Evolutionary conservation across 2,797 vertebrate genomes (phyloP).

Genomic region (Cirrhinus molitorella): DNA sequence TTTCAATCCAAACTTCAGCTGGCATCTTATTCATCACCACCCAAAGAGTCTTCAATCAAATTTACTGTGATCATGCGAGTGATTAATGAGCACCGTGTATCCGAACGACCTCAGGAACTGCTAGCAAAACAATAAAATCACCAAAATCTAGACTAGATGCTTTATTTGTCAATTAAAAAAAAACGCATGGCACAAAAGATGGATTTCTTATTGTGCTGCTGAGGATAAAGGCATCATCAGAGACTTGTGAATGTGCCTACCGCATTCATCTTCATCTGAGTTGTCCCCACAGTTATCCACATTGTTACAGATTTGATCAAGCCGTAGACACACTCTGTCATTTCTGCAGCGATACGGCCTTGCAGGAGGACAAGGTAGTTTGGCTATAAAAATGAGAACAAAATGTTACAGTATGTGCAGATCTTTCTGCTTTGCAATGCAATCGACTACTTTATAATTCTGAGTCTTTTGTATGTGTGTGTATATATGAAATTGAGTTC

Average conservation of each 20-base stretch:
- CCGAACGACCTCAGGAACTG: background rate
- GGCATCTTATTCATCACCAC: constrained; percentile 10
- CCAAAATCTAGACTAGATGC: constrained; percentile 1
- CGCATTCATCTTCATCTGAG: constrained; percentile 94
- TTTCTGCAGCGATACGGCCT: constrained; percentile 92
- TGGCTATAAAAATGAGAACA: constrained; percentile 74
- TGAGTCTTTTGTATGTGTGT: no score
- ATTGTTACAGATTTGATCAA: constrained; percentile 91
- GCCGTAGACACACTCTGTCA: constrained; percentile 90
- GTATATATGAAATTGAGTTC: no score
- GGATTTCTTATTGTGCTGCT: constrained; percentile 31
- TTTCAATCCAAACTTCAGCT: constrained; percentile 14
- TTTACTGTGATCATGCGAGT: constrained; percentile 3
- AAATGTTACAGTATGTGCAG: constrained; percentile 5
- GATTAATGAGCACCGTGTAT: constrained; percentile 25
- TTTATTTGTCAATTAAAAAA: constrained; percentile 30
- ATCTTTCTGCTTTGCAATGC: background rate
- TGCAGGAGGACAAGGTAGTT: constrained; percentile 91
- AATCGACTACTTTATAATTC: background rate
- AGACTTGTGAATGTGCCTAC: constrained; percentile 72
- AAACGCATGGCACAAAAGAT: constrained; percentile 13
- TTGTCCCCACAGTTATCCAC: constrained; percentile 95
- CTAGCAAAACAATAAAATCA: constrained; percentile 10
- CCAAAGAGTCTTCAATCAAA: constrained; percentile 19
- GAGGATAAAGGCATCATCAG: constrained; percentile 32